Percentiles rank a stretch among this genome's conserved stretches.
Evolutionary conservation across 2,888 invertebrate species (phyloP).

Genomic region (Parnassius glacialis): DNA sequence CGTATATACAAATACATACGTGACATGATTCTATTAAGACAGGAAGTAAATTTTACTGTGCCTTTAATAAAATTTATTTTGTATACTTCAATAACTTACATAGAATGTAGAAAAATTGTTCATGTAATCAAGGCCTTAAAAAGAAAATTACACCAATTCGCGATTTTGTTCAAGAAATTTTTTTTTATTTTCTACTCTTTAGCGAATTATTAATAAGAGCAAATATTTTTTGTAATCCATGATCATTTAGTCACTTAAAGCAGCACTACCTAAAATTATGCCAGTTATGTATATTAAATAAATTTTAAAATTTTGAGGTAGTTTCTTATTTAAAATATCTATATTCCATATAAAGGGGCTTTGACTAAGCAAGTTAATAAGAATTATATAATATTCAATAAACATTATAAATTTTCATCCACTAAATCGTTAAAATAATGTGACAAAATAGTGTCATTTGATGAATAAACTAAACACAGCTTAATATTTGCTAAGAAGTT

Average conservation of each 20-base stretch:
- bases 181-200: slow-evolving; percentile 4
- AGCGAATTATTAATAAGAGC: slow-evolving; percentile 13
- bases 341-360: not conserved
- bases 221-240: slow-evolving; percentile 18
- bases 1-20: slow-evolving; percentile 23
- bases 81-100: not conserved
- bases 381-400: not conserved
- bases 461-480: too few species aligned
- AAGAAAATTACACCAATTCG: slow-evolving; percentile 16
- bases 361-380: not conserved
- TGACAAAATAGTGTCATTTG: too few species aligned
- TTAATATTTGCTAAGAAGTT: too few species aligned
- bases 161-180: slow-evolving; percentile 8
- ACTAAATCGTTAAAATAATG: too few species aligned
- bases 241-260: slow-evolving; percentile 19
- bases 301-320: slow-evolving; percentile 44
- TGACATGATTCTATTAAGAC: not conserved
- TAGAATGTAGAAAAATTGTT: slow-evolving; percentile 16
- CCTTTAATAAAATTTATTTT: too few species aligned
- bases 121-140: slow-evolving; percentile 17
- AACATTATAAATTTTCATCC: not conserved
- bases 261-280: slow-evolving; percentile 15
- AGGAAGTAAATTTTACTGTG: too few species aligned
- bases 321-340: slow-evolving; percentile 34
- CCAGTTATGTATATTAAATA: slow-evolving; percentile 16